Evolutionary conservation across 2,113 vertebrate species (phyloP).

Genomic region (Phyllostomus hastatus): DNA sequence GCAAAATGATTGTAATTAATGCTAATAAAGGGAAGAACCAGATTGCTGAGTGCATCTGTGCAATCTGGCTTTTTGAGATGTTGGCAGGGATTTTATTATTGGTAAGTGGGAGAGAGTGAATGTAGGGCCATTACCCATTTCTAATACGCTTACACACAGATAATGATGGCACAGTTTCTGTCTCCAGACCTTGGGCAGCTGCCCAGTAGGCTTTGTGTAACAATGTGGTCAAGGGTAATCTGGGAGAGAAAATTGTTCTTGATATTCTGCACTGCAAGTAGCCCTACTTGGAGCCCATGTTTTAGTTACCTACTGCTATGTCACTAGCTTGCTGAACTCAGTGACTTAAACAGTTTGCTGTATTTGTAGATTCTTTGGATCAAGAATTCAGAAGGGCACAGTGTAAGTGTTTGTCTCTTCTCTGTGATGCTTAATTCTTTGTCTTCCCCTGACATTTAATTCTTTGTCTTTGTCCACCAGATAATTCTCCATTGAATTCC

Average conservation of each 20-base stretch:
- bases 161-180: background rate
- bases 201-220: background rate
- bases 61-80: conserved; percentile 24
- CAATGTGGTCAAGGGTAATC: background rate
- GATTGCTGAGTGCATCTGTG: conserved; percentile 51
- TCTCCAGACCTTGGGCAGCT: background rate
- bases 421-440: background rate
- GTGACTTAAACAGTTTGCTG: background rate
- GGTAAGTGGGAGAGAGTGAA: background rate
- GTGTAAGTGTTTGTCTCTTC: background rate
- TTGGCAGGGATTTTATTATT: conserved; percentile 35
- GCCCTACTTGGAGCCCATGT: background rate
- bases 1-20: conserved; percentile 49
- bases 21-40: conserved; percentile 53
- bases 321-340: background rate
- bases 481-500: background rate
- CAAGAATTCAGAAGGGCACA: background rate
- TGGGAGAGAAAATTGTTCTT: background rate
- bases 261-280: background rate
- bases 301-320: background rate
- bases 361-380: background rate
- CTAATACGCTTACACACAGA: background rate
- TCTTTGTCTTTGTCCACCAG: background rate
- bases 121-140: background rate
- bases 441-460: background rate